A percentile compares a stretch with the other conserved stretches of the same genome.
These are phyloP conservation scores for Dendrolimus punctatus DNA, from an alignment of 1,140 invertebrate genomes.

Conservation along the genomic window DNA sequence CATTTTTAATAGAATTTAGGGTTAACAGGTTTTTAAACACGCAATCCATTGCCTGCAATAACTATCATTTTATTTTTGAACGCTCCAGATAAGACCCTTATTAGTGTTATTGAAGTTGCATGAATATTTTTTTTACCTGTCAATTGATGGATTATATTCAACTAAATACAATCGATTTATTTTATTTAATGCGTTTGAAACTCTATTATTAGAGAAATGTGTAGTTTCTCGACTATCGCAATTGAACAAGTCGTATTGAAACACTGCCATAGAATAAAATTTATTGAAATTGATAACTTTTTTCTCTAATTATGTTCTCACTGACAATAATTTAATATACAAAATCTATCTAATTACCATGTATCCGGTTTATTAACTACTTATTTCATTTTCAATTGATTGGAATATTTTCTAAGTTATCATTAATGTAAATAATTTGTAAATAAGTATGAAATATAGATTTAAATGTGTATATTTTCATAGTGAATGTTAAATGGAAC, in stretches of 20 bases:
- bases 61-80: neutral
- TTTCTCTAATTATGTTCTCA: constrained; percentile 1
- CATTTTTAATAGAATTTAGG: constrained; percentile 57
- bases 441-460: constrained; percentile 52
- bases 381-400: no score
- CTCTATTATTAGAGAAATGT: no score
- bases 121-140: no score
- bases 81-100: no score
- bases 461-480: constrained; percentile 66
- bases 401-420: neutral
- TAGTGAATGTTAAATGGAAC: constrained; percentile 68
- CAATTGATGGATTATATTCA: no score
- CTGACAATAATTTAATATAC: constrained; percentile 3
- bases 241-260: neutral
- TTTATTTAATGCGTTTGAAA: no score
- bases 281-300: neutral
- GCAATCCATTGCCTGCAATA: neutral
- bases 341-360: neutral
- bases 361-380: no score
- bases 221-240: no score
- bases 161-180: no score
- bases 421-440: constrained; percentile 26
- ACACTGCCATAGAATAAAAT: constrained; percentile 11
- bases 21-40: constrained; percentile 21
- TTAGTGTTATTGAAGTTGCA: no score